A percentile compares a stretch with the other conserved stretches of the same genome.
phyloP scores from a whole-genome alignment of 2,113 vertebrate genomes.

The Antidorcas marsupialis region DNA sequence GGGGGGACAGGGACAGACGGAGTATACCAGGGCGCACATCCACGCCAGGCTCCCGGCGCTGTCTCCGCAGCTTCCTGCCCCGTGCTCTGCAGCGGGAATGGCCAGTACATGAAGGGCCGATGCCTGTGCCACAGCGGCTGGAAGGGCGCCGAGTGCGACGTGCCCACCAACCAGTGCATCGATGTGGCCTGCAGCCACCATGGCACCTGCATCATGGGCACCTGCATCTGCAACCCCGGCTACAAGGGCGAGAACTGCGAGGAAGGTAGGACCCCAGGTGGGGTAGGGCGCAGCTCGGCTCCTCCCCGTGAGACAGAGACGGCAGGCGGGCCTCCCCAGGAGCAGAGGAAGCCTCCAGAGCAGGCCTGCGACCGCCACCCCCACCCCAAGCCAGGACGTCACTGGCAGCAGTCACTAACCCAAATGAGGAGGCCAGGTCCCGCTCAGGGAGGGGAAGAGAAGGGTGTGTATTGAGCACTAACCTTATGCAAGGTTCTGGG shows the following conservation, averaged over 20 bases:
- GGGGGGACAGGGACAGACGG: not conserved
- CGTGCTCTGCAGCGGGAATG: slow-evolving; percentile 96
- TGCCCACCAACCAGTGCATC: slow-evolving; percentile 96
- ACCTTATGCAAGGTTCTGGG: not conserved
- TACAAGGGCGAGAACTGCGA: slow-evolving; percentile 99
- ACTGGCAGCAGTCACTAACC: not conserved
- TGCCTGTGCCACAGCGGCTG: slow-evolving; percentile 98
- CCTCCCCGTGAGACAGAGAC: not conserved
- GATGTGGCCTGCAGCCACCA: slow-evolving; percentile 93
- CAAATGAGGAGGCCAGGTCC: not conserved
- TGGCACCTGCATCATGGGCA: slow-evolving; percentile 96
- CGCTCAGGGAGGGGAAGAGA: not conserved
- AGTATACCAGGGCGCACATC: accelerated
- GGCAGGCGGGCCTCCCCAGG: accelerated
- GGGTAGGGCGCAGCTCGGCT: accelerated
- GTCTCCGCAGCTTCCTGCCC: slow-evolving; percentile 90
- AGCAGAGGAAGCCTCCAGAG: not conserved
- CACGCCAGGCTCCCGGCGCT: not conserved
- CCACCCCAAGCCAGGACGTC: accelerated
- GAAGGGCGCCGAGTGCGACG: slow-evolving; percentile 96
- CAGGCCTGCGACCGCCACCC: not conserved
- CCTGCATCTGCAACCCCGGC: slow-evolving; percentile 97
- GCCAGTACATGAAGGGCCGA: slow-evolving; percentile 97
- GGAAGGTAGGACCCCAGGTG: slow-evolving; percentile 86
- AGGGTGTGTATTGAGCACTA: not conserved